These are phyloP conservation scores for Asobara japonica DNA, from an alignment of 1,140 invertebrate species.

Conservation along the genomic window DNA sequence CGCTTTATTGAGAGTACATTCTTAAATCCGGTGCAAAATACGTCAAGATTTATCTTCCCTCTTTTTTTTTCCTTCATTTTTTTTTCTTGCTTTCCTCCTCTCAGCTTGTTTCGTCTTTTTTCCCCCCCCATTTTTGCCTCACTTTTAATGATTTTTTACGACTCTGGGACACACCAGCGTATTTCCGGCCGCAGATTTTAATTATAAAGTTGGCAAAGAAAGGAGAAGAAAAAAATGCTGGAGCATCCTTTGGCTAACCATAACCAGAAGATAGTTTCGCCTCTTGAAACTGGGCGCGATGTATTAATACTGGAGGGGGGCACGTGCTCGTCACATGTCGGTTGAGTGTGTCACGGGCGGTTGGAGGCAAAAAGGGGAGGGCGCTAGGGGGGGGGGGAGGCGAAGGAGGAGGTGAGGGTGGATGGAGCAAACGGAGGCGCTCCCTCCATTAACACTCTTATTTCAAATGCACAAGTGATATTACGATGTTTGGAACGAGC, in stretches of 20 bases:
- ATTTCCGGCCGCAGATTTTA: conserved; percentile 34
- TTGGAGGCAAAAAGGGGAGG: too few relatives aligned
- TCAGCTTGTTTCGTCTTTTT: neutral
- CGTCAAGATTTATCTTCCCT: neutral
- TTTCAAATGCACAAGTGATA: conserved; percentile 39
- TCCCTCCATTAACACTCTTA: conserved; percentile 62
- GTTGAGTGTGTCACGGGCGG: neutral
- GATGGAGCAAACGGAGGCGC: conserved; percentile 37
- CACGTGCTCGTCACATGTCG: conserved; percentile 65
- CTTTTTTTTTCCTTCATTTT: neutral
- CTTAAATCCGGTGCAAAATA: neutral
- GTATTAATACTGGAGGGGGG: conserved; percentile 37
- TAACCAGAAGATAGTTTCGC: conserved; percentile 20
- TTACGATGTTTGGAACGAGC: conserved; percentile 43
- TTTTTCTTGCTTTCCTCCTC: neutral
- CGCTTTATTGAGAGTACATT: conserved; percentile 3
- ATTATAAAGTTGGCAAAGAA: conserved; percentile 15
- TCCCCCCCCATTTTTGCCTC: neutral
- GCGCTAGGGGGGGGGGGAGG: neutral
- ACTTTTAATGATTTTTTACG: conserved; percentile 12
- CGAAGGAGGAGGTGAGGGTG: neutral
- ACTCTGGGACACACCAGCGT: conserved; percentile 10
- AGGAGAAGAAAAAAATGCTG: conserved; percentile 6
- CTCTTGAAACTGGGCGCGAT: conserved; percentile 19
- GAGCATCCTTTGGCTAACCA: conserved; percentile 25